Percentiles rank a stretch among this genome's conserved stretches.
Conservation (phyloP, 2,113 vertebrate species). For the Prolemur simus region DNA sequence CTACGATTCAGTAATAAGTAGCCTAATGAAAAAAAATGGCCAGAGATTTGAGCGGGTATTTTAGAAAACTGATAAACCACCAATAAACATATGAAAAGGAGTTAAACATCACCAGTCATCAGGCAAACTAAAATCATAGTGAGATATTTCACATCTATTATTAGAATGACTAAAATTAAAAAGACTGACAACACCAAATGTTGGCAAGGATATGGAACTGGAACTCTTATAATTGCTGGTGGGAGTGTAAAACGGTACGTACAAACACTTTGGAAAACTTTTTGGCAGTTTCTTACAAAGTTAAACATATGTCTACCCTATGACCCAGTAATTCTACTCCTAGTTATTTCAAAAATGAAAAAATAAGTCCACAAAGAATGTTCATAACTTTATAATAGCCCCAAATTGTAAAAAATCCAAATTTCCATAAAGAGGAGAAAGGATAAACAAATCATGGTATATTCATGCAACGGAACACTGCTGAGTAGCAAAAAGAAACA, state of each 20-base stretch:
- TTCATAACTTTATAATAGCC: not conserved
- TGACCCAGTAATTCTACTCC: not conserved
- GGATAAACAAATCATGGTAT: not conserved
- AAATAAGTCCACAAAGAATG: not conserved
- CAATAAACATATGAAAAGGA: not conserved
- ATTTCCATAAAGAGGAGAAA: not conserved
- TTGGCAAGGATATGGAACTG: not conserved
- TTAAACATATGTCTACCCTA: not conserved
- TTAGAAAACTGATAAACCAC: not conserved
- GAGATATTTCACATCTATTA: not conserved
- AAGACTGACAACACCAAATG: not conserved
- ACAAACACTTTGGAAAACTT: not conserved
- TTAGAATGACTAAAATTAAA: not conserved
- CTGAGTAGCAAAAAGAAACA: not conserved
- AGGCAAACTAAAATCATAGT: not conserved
- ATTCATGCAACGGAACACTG: not conserved
- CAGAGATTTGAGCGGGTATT: not conserved
- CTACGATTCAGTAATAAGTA: not conserved
- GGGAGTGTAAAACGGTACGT: not conserved
- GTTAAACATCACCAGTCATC: not conserved
- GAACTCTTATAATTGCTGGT: not conserved
- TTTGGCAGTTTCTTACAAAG: not conserved
- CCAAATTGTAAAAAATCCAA: not conserved
- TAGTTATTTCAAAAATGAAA: conserved; percentile 26
- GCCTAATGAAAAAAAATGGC: not conserved